Evolutionary conservation across 2,888 invertebrate species (phyloP).

Genomic region (Heliconius aoede): DNA sequence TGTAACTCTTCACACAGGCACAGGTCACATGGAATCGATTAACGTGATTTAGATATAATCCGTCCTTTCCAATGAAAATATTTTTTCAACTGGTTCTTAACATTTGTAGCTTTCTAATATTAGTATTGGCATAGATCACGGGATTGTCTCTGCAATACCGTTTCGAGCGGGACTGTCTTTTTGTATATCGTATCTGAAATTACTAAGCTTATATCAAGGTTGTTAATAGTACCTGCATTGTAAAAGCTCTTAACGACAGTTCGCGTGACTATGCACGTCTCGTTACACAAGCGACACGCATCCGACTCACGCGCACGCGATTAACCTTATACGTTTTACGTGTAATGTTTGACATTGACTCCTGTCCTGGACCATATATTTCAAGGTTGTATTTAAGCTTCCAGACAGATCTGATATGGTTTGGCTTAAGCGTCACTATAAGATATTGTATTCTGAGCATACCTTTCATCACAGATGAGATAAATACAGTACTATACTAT

Average conservation of each 20-base stretch:
- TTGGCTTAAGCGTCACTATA: background rate
- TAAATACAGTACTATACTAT: no score
- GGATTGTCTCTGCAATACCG: background rate
- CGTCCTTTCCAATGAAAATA: no score
- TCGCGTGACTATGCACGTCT: slow-evolving; percentile 29
- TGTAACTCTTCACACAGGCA: no score
- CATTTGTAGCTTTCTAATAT: no score
- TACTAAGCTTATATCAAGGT: slow-evolving; percentile 15
- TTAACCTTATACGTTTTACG: slow-evolving; percentile 42
- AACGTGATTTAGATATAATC: no score
- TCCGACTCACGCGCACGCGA: slow-evolving; percentile 38
- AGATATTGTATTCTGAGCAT: background rate
- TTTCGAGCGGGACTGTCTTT: background rate
- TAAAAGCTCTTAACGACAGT: slow-evolving; percentile 30
- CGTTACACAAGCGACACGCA: slow-evolving; percentile 36
- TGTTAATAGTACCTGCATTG: slow-evolving; percentile 1
- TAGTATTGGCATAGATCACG: background rate
- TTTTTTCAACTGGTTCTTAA: no score
- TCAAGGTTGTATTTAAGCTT: slow-evolving; percentile 7
- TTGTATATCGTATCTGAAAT: background rate
- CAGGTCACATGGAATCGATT: no score
- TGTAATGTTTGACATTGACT: slow-evolving; percentile 33
- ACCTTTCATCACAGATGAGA: no score
- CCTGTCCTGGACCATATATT: slow-evolving; percentile 27
- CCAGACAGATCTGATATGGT: background rate